A percentile compares a stretch with the other conserved stretches of the same genome.
These are phyloP conservation scores for Uropsilus gracilis DNA, from an alignment of 2,113 vertebrate species.

Conservation along the genomic window DNA sequence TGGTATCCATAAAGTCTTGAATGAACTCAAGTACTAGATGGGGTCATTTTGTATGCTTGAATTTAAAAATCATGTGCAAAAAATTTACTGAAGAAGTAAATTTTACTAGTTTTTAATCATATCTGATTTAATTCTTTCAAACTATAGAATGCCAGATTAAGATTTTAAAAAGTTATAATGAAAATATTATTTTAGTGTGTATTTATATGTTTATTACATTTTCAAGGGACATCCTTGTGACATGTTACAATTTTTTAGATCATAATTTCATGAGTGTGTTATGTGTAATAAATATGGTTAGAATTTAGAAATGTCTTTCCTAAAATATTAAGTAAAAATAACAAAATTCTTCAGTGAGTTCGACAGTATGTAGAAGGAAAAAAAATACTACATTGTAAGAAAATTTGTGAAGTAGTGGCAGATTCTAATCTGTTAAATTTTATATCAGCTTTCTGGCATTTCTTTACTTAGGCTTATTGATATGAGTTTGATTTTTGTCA, in stretches of 20 bases:
- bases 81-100: neutral
- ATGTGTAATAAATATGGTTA: neutral
- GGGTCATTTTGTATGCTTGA: neutral
- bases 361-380: neutral
- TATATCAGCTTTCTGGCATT: neutral
- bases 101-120: neutral
- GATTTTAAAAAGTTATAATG: neutral
- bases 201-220: neutral
- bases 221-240: neutral
- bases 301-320: neutral
- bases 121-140: neutral
- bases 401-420: neutral
- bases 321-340: neutral
- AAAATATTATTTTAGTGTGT: constrained; percentile 1
- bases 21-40: neutral
- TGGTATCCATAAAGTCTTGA: neutral
- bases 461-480: neutral
- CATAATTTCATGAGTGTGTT: neutral
- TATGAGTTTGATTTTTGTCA: neutral
- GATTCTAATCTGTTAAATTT: neutral
- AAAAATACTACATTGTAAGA: neutral
- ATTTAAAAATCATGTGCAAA: neutral
- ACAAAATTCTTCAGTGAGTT: neutral
- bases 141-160: neutral
- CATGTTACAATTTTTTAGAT: constrained; percentile 35